A percentile compares a stretch with the other conserved stretches of the same genome.
phyloP scores from a whole-genome alignment of 2,113 vertebrate genomes.

The Dromiciops gliroides region DNA sequence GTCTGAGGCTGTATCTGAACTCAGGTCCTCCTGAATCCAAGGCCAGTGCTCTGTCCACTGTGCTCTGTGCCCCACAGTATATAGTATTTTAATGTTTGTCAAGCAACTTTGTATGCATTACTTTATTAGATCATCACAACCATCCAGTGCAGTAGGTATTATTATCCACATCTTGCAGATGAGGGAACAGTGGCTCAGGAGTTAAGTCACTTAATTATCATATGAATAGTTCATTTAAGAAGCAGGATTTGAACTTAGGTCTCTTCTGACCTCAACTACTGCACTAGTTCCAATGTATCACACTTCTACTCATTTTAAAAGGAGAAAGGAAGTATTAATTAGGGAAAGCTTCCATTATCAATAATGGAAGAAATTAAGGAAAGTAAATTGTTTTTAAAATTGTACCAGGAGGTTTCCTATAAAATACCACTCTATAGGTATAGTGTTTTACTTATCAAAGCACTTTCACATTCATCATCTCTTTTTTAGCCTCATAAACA shows the following conservation, averaged over 20 bases:
- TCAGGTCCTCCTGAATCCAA: too few relatives aligned
- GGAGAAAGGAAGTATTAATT: neutral
- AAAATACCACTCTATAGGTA: neutral
- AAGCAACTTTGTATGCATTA: neutral
- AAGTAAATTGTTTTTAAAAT: conserved; percentile 36
- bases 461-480: neutral
- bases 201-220: neutral
- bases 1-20: too few relatives aligned
- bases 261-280: neutral
- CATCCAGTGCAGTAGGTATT: neutral
- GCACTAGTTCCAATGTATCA: neutral
- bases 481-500: neutral
- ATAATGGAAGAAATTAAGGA: conserved; percentile 25
- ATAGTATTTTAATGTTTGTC: neutral
- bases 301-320: neutral
- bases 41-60: too few relatives aligned
- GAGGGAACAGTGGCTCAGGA: neutral
- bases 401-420: neutral
- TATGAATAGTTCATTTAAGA: neutral
- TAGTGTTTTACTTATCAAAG: neutral
- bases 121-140: neutral
- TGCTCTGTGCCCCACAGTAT: too few relatives aligned
- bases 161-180: neutral
- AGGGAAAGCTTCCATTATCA: neutral
- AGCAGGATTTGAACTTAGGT: neutral